Evolutionary conservation across 1,140 invertebrate genomes (phyloP).

Genomic region (Lepeophtheirus salmonis): DNA sequence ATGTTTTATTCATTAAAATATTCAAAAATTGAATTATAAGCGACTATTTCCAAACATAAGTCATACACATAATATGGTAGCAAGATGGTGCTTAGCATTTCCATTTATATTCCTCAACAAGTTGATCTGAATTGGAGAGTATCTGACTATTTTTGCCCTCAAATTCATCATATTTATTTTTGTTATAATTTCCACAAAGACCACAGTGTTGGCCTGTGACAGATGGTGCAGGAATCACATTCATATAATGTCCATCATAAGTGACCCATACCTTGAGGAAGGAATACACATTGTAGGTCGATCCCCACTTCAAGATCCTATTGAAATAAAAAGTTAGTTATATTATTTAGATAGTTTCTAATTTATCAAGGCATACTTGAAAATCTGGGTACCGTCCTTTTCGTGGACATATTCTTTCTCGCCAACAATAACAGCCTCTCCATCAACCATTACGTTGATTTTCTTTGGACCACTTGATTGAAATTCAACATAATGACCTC

Average conservation of each 20-base stretch:
- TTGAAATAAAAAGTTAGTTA: background rate
- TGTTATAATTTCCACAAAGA: conserved; percentile 21
- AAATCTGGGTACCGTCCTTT: conserved; percentile 10
- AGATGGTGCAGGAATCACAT: conserved; percentile 19
- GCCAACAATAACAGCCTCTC: conserved; percentile 12
- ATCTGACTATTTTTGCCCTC: background rate
- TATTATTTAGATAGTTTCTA: background rate
- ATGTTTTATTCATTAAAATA: background rate
- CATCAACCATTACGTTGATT: conserved; percentile 19
- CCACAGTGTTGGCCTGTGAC: conserved; percentile 20
- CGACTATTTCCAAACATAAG: too few relatives aligned
- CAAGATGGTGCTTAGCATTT: conserved; percentile 9
- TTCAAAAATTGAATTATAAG: background rate
- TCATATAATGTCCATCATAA: conserved; percentile 17
- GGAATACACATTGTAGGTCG: conserved; percentile 17
- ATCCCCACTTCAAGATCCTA: conserved; percentile 12
- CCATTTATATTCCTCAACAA: conserved; percentile 7
- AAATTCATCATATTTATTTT: conserved; percentile 19
- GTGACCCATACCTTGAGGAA: conserved; percentile 17
- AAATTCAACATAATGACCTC: conserved; percentile 20
- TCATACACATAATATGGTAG: too few relatives aligned
- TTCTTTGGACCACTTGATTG: conserved; percentile 1
- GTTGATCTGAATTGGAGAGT: background rate
- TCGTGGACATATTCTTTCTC: conserved; percentile 4
- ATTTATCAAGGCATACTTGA: conserved; percentile 9